Evolutionary conservation across 2,797 vertebrate species (phyloP), one percentile per base, ranked within the genome.

Genomic region (Myotis planiceps): DNA sequence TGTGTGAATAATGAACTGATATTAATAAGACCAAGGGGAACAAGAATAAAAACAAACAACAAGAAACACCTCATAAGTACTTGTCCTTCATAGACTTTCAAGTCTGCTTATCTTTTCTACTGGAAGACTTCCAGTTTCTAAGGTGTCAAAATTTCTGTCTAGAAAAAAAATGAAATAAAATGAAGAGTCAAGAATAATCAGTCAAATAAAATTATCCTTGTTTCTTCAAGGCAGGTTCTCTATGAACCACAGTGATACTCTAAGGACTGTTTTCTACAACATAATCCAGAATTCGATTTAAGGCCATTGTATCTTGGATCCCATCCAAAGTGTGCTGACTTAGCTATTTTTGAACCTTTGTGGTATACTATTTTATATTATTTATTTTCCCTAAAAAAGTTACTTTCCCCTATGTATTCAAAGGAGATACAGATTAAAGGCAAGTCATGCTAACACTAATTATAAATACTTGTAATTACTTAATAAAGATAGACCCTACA

Each of bases 11-110:
- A 5, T 96, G 15, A 51, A 23, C 2, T n/a, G 6, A 71, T 90
- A 53, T 19, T 75, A 58, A 27, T 19, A 95, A 47, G 42, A 71
- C 47, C 37, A 80, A 32, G 94, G 19, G 25, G n/a, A 97, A 78
- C 4, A 90, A 23, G 25, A n/a, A 49, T 96, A 45, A n/a, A 45
- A 42, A 75, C 25, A 95, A n/a, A 95, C 3, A 94, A 9, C n/a
- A 34, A 45, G 42, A 58, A 71, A 60, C 0, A 66, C 0, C 15
- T 89, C 14, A 81, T 78, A 66, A 10, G 7, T 71, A 74, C 34
- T 95, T 92, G 25, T 45, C 51, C 84, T 71, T 93, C 29, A 34
- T 2, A 76, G 88, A 32, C 21, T 66, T 95, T 81, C 6, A 78
- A 47, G 15, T 63, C 23, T 80, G 53, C 2, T 86, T 49, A 47